phyloP scores from a whole-genome alignment of 92 coral and sea anemone genomes.

The Pocillopora grandis region DNA sequence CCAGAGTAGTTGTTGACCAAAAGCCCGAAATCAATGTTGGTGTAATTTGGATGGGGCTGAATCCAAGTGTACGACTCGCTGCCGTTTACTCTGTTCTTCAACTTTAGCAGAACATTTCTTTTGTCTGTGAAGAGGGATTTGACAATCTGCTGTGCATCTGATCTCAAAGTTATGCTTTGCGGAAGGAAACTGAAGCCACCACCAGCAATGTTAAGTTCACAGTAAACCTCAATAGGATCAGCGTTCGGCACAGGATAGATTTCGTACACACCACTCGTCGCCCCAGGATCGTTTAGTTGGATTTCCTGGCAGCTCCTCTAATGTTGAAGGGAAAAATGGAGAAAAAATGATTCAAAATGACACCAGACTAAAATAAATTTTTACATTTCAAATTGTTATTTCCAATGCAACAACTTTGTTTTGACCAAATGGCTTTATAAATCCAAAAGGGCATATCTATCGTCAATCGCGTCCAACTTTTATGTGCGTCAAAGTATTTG shows the following conservation, averaged over 20 bases:
- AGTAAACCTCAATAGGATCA: constrained; percentile 42
- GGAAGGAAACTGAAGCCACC: constrained; percentile 70
- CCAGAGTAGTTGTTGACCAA: constrained; percentile 49
- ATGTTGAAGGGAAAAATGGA: too few species aligned
- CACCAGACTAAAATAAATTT: too few species aligned
- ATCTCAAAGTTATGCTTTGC: constrained; percentile 31
- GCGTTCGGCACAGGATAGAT: background rate
- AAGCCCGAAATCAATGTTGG: constrained; percentile 11
- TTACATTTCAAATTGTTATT: too few species aligned
- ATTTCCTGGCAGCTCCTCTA: background rate
- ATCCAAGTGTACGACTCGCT: constrained; percentile 38
- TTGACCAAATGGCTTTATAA: too few species aligned
- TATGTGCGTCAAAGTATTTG: too few species aligned
- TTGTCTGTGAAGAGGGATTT: constrained; percentile 51
- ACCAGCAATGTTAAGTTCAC: constrained; percentile 56
- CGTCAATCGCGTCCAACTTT: too few species aligned
- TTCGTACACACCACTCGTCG: background rate
- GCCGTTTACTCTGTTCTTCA: constrained; percentile 36
- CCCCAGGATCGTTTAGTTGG: background rate
- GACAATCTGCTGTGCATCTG: constrained; percentile 18
- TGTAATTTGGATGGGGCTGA: constrained; percentile 13
- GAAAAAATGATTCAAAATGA: too few species aligned
- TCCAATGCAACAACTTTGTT: too few species aligned
- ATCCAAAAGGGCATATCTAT: too few species aligned
- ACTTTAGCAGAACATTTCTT: constrained; percentile 45